Percentiles rank a stretch among this genome's conserved stretches.
Evolutionary conservation across 1,140 invertebrate species (phyloP).

Genomic region (Lordiphosa stackelbergi): DNA sequence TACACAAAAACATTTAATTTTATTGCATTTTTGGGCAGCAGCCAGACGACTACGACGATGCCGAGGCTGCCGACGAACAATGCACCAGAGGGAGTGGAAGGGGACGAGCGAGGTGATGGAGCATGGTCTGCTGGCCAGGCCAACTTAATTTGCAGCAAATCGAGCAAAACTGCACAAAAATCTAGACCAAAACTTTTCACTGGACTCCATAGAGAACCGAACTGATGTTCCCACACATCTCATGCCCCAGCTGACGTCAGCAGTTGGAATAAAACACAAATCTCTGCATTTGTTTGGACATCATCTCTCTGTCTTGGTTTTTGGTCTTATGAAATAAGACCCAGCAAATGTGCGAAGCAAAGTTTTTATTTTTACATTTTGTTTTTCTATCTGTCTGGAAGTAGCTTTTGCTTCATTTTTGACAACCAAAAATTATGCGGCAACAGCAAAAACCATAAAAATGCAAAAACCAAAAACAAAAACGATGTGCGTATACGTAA

Average conservation of each 20-base stretch:
- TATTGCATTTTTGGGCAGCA: constrained; percentile 73
- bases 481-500: constrained; percentile 54
- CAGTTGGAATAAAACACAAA: constrained; percentile 21
- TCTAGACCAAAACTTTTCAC: constrained; percentile 25
- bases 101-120: constrained; percentile 5
- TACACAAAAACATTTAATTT: constrained; percentile 74
- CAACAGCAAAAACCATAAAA: constrained; percentile 19
- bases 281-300: constrained; percentile 45
- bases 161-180: constrained; percentile 64
- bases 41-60: constrained; percentile 27
- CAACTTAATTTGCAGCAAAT: constrained; percentile 71
- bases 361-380: constrained; percentile 11
- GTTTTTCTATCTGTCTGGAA: constrained; percentile 14
- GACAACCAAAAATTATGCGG: constrained; percentile 48
- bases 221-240: constrained; percentile 28
- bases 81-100: constrained; percentile 9
- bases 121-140: constrained; percentile 60
- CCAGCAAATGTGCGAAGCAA: constrained; percentile 17
- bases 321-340: constrained; percentile 21
- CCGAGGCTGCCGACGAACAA: constrained; percentile 14
- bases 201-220: constrained; percentile 6
- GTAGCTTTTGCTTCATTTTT: constrained; percentile 11
- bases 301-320: constrained; percentile 30
- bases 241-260: constrained; percentile 52
- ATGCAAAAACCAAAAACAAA: constrained; percentile 12